phyloP scores from a whole-genome alignment of 2,888 invertebrate species.

The Ceraclea dissimilis region DNA sequence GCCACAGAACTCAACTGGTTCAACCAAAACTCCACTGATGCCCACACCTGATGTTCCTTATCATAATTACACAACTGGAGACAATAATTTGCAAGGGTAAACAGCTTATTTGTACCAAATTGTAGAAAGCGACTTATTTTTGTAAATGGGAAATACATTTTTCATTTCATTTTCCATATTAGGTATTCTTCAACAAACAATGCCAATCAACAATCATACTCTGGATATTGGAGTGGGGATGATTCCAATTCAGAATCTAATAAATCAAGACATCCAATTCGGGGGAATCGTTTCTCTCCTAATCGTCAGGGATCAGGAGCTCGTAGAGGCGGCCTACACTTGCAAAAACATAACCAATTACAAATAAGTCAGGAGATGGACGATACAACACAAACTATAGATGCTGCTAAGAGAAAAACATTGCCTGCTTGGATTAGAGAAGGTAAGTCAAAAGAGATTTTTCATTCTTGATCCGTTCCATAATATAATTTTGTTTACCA shows the following conservation, averaged over 20 bases:
- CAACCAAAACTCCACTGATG: constrained; percentile 9
- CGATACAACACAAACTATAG: constrained; percentile 44
- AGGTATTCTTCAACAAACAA: constrained; percentile 5
- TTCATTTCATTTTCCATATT: too few species aligned
- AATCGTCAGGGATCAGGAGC: neutral
- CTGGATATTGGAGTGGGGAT: constrained; percentile 20
- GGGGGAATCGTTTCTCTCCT: constrained; percentile 3
- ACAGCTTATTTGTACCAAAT: too few species aligned
- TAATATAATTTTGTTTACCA: too few species aligned
- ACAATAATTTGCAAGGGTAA: constrained; percentile 19
- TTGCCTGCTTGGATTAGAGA: constrained; percentile 98
- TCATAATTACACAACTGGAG: constrained; percentile 17
- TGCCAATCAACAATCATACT: neutral
- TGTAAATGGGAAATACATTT: too few species aligned
- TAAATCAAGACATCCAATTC: neutral
- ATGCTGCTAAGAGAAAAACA: constrained; percentile 80
- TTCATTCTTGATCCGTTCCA: too few species aligned
- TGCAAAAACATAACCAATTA: neutral
- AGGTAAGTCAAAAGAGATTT: too few species aligned
- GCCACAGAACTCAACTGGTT: constrained; percentile 8
- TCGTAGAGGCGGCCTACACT: neutral
- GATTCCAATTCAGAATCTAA: constrained; percentile 4
- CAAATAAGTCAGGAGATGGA: constrained; percentile 34
- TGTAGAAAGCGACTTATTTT: too few species aligned
- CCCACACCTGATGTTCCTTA: constrained; percentile 15